Evolutionary conservation across 2,888 invertebrate species (phyloP).

Genomic region (Dendrolimus pini): DNA sequence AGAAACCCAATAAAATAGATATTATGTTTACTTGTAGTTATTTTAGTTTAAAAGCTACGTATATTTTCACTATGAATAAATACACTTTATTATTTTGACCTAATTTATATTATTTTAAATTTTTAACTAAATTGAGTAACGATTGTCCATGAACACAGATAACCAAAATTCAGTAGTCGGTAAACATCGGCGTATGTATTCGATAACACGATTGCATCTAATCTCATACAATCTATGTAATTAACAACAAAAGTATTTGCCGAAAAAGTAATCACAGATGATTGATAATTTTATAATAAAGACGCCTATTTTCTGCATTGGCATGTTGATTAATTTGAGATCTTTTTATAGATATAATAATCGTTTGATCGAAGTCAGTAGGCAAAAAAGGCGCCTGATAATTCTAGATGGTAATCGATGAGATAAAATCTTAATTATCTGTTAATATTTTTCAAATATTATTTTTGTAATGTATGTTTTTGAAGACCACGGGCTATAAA

Average conservation of each 20-base stretch:
- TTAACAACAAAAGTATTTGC: background rate
- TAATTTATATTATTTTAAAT: no score
- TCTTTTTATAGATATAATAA: background rate
- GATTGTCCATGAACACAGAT: no score
- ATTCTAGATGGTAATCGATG: background rate
- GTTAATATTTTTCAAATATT: background rate
- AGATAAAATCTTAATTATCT: background rate
- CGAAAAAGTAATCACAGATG: background rate
- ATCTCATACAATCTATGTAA: background rate
- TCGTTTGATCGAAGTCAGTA: background rate
- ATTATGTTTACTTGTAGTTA: no score
- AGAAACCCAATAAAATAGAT: no score
- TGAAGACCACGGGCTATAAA: no score
- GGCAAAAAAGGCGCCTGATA: background rate
- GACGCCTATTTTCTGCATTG: background rate
- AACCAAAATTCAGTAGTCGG: background rate
- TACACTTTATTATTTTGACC: no score
- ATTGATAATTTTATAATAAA: background rate
- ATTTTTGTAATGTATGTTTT: no score
- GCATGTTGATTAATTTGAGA: background rate
- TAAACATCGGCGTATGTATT: background rate
- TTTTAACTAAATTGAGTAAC: no score
- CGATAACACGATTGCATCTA: background rate
- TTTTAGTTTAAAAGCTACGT: no score
- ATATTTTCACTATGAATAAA: no score